A percentile compares a stretch with the other conserved stretches of the same genome.
phyloP scores from a whole-genome alignment of 2,113 vertebrate species.

The Pomatostomus ruficeps region DNA sequence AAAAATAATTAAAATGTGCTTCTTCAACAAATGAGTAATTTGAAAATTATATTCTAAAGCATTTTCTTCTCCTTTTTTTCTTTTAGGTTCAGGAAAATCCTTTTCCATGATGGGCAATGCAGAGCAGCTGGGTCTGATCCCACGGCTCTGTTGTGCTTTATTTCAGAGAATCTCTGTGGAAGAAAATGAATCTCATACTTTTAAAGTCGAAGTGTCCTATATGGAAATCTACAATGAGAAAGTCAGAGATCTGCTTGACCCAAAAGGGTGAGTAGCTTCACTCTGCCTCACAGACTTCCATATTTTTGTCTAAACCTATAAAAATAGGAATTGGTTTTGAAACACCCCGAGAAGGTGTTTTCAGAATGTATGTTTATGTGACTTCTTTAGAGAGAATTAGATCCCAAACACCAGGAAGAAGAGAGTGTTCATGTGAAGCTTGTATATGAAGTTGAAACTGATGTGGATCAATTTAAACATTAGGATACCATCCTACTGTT shows the following conservation, averaged over 20 bases:
- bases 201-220: conserved; percentile 97
- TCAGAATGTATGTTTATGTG: neutral
- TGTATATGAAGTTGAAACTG: neutral
- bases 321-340: neutral
- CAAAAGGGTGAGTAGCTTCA: conserved; percentile 88
- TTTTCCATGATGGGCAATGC: conserved; percentile 99
- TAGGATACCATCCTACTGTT: neutral
- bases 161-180: conserved; percentile 90
- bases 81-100: conserved; percentile 94
- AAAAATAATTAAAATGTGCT: neutral
- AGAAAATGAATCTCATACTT: conserved; percentile 84
- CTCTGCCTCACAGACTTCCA: neutral
- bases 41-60: neutral
- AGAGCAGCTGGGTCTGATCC: conserved; percentile 94
- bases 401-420: neutral
- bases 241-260: conserved; percentile 94
- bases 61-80: conserved; percentile 14
- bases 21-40: neutral
- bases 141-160: conserved; percentile 93
- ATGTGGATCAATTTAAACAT: neutral
- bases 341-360: neutral
- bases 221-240: conserved; percentile 99
- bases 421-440: neutral
- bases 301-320: neutral
- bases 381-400: neutral